phyloP scores from a whole-genome alignment of 2,888 invertebrate species.

The Leucophenga montana region DNA sequence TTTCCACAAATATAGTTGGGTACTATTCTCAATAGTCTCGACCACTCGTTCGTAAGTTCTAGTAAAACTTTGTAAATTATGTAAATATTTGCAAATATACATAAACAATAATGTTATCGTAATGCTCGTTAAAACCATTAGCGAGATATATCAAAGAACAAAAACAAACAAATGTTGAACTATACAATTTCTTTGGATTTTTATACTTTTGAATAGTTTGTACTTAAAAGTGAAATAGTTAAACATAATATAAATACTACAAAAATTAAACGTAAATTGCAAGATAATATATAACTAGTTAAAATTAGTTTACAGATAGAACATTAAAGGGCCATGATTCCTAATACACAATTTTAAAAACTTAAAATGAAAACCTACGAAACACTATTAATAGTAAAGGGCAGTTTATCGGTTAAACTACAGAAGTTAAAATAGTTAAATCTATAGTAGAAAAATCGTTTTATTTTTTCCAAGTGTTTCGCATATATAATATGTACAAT shows the following conservation, averaged over 20 bases:
- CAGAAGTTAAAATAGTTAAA: too few relatives aligned
- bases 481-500: too few relatives aligned
- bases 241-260: constrained; percentile 18
- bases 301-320: constrained; percentile 27
- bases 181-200: constrained; percentile 18
- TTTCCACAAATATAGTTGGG: background rate
- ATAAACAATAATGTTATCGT: background rate
- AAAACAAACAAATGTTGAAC: constrained; percentile 13
- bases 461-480: too few relatives aligned
- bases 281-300: constrained; percentile 15
- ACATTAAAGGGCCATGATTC: constrained; percentile 60
- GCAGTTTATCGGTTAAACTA: too few relatives aligned
- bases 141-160: background rate
- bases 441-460: too few relatives aligned
- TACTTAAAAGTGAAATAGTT: constrained; percentile 21
- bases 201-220: constrained; percentile 26
- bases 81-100: background rate
- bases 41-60: background rate
- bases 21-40: background rate
- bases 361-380: too few relatives aligned
- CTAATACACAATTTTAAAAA: constrained; percentile 45
- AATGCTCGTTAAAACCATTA: background rate
- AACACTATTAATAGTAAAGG: too few relatives aligned
- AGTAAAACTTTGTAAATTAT: background rate
- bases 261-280: constrained; percentile 23